Evolutionary conservation across 2,797 vertebrate species (phyloP), one percentile per base, ranked within the genome.

Genomic region (Dipus sagitta): DNA sequence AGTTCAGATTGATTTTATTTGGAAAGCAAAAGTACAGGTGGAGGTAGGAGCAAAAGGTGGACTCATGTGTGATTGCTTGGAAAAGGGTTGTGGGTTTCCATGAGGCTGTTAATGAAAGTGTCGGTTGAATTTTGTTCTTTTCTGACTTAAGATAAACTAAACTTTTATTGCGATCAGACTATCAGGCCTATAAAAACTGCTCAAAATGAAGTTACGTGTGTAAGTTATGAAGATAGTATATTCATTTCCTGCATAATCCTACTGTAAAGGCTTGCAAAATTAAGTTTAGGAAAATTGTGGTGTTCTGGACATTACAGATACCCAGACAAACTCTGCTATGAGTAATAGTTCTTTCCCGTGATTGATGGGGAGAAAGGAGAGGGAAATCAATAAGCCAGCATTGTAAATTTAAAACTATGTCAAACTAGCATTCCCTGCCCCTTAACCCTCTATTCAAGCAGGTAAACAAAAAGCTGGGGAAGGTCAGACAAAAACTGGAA

Each of bases 111-210:
- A 93, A 95, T 91, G 71, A 81, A 95, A 96, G 86, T 95, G 93
- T 91, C 78, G 77, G 90, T 95, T 97, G 94, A 97, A 92, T 95
- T 80, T 95, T 95, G 88, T 95, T 94, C 86, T 86, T 96, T 96
- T 96, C 94, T 77, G 23, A 89, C 95, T 95, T 96, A 96, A 95
- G 94, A 96, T 91, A 97, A 96, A 96, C 86, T 88, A 52, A 94
- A 94, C 68, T 95, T 95, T 96, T 97, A 97, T 95, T 95, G 82
- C 95, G 84, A 93, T 82, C 71, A 87, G 96, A 93, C 79, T 92
- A 79, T 89, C 91, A 94, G 87, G 67, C 71, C 78, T 94, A 96
- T 95, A 97, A 97, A 97, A 96, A 70, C 82, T 91, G 76, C 34
- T 95, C 88, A 65, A 92, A 96, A 94, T 88, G 92, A 96, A 97